Conservation (phyloP, 2,888 invertebrate species). For the Stegana nigrithorax region DNA sequence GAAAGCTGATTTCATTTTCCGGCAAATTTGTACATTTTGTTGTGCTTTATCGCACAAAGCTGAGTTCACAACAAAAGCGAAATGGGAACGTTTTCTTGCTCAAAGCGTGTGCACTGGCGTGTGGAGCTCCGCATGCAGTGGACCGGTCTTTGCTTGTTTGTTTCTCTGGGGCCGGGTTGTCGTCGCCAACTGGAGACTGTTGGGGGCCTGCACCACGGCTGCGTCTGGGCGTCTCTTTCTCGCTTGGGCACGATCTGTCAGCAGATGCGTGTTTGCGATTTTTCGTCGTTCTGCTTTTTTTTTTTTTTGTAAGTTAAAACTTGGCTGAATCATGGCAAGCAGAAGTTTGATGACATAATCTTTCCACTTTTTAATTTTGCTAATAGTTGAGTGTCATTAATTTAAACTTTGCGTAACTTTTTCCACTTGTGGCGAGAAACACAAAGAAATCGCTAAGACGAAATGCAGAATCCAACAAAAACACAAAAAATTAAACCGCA, state of each 20-base stretch:
- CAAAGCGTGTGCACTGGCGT: no score
- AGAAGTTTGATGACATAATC: constrained; percentile 46
- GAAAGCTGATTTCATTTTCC: background rate
- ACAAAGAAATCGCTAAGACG: constrained; percentile 3
- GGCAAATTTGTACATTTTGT: background rate
- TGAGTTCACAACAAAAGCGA: no score
- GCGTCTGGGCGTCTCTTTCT: background rate
- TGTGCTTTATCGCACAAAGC: background rate
- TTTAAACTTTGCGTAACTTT: constrained; percentile 45
- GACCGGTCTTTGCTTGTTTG: background rate
- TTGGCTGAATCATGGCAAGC: constrained; percentile 13
- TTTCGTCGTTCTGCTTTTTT: background rate
- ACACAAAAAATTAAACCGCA: background rate
- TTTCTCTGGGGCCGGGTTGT: background rate
- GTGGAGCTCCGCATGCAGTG: no score
- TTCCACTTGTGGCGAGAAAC: constrained; percentile 22
- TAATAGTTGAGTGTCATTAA: constrained; percentile 60
- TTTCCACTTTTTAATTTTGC: constrained; percentile 54
- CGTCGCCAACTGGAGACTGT: background rate
- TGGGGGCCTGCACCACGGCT: no score
- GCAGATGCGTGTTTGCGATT: background rate
- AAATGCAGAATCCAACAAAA: background rate
- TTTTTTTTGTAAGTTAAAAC: constrained; percentile 6
- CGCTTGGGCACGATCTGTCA: background rate
- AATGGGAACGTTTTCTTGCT: background rate